Evolutionary conservation across 2,888 invertebrate genomes (phyloP), one percentile per base, ranked within the genome.

Genomic region (Tethea ocularis): DNA sequence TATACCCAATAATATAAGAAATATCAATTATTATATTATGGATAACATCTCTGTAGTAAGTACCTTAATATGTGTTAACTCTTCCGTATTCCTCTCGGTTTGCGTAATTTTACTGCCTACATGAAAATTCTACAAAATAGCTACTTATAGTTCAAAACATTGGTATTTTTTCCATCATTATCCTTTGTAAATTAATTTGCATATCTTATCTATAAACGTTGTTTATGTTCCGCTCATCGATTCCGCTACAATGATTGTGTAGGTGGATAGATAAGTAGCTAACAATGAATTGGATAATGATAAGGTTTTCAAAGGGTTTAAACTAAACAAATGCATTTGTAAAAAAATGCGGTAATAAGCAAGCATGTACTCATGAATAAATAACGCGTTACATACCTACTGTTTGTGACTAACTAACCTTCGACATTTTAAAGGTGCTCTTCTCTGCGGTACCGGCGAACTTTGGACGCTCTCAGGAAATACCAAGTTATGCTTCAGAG

Each of bases 381-480:
- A 23, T 52, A 15, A 15, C 5, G 3, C 4, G 15, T 23, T 22
- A 46, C 20, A 2, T 23, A 13, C 24, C 2, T 33, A 33, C 11
- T 13, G 13, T 58, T 58, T 36, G 8, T 53, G 38, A 17, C 10
- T 22, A 59, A 80, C 77, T 87, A 70, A 93, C 94, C 94, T 92
- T 83, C 95, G 89, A 82, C 95, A 95, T 89, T 95, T 95, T 59
- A 95, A 87, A 57, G 95, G 93, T 8, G 93, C 89, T 72, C 95
- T 94, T 56, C 95, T 94, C 53, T 94, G 94, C 52, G 96, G 93
- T 26, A 96, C 95, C 0, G 97, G 97, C 0, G 97, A 97, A 46
- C 96, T 96, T 56, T 95, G 96, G 13, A 95, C 95, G 78, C 97
- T 97, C 63, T 97, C 97, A 1, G 97, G 97, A 82, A 97, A 97